Evolutionary conservation across 2,797 vertebrate species (phyloP).

Genomic region (Enteromius treurensis): DNA sequence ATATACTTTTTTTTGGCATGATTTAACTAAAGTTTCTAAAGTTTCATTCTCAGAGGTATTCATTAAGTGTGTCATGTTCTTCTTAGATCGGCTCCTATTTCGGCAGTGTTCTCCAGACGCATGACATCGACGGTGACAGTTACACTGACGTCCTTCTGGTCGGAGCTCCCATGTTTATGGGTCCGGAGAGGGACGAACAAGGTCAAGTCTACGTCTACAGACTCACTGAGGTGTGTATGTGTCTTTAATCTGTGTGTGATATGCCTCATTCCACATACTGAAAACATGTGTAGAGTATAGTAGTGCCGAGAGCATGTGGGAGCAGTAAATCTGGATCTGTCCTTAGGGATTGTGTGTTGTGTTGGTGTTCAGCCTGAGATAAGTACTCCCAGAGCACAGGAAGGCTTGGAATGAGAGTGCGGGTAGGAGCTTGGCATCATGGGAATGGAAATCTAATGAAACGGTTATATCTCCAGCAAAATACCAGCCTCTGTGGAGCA

Average conservation of each 20-base stretch:
- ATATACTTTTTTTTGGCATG: background rate
- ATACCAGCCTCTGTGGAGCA: constrained; percentile 35
- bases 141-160: constrained; percentile 90
- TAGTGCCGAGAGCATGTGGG: constrained; percentile 17
- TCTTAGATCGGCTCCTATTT: constrained; percentile 96
- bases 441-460: constrained; percentile 32
- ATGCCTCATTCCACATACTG: constrained; percentile 33
- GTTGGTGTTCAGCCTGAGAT: constrained; percentile 31
- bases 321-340: constrained; percentile 33
- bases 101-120: constrained; percentile 90
- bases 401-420: constrained; percentile 16
- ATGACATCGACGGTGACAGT: constrained; percentile 86
- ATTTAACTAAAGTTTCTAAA: background rate
- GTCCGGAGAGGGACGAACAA: constrained; percentile 90
- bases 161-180: constrained; percentile 96
- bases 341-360: constrained; percentile 24
- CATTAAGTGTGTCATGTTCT: constrained; percentile 21
- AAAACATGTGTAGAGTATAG: background rate
- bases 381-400: constrained; percentile 36
- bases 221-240: constrained; percentile 67
- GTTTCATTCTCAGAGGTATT: background rate
- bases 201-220: constrained; percentile 94
- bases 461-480: constrained; percentile 13
- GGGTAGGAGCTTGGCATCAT: constrained; percentile 31
- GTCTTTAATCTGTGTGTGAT: constrained; percentile 32